Percentiles rank a stretch among this genome's conserved stretches.
These are phyloP conservation scores for Gorsachius goisagi DNA, from an alignment of 2,113 vertebrate genomes.

Conservation along the genomic window DNA sequence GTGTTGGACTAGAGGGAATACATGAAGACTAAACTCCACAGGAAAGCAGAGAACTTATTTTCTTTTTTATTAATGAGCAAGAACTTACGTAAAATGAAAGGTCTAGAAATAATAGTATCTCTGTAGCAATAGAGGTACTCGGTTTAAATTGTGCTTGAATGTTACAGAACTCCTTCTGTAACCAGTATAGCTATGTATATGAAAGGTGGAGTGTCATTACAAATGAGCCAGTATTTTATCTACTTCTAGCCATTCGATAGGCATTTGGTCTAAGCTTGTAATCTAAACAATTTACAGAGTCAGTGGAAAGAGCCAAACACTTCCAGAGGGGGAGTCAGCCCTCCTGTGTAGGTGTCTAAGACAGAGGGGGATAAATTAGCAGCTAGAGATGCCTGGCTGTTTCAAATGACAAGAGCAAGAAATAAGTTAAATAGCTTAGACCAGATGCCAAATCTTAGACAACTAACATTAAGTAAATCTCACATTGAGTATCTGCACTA, in stretches of 20 bases:
- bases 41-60: not conserved
- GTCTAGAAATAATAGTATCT: not conserved
- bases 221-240: not conserved
- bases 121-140: rapidly evolving
- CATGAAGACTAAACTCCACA: not conserved
- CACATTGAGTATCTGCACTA: not conserved
- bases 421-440: not conserved
- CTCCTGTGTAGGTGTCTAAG: not conserved
- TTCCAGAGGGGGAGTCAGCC: not conserved
- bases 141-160: not conserved
- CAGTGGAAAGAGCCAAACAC: not conserved
- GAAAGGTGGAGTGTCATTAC: not conserved
- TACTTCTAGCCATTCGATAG: not conserved
- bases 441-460: not conserved
- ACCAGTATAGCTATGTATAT: not conserved
- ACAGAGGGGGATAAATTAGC: not conserved
- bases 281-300: not conserved
- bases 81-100: not conserved
- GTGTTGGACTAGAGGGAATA: not conserved
- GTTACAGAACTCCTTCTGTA: not conserved
- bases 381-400: not conserved
- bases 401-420: not conserved
- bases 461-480: not conserved
- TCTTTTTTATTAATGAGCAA: not conserved
- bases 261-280: not conserved